These are phyloP conservation scores for Nephila pilipes DNA, from an alignment of 1,140 invertebrate genomes.

Conservation along the genomic window DNA sequence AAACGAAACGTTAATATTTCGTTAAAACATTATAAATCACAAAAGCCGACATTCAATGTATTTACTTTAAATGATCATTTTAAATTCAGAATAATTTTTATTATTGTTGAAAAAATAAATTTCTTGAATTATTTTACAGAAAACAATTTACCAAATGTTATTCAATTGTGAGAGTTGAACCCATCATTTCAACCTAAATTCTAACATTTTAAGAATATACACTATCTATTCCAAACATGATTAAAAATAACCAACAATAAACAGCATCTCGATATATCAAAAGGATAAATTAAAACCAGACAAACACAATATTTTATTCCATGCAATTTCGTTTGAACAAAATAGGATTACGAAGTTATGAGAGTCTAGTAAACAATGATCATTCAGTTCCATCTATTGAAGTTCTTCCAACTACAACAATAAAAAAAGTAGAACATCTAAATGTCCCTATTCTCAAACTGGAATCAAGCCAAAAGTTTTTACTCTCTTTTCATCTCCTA, in stretches of 20 bases:
- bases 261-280: neutral
- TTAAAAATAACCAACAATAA: neutral
- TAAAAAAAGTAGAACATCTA: conserved; percentile 11
- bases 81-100: too few relatives aligned
- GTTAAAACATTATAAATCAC: too few relatives aligned
- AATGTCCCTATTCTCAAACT: conserved; percentile 65
- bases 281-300: conserved; percentile 54
- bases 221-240: neutral
- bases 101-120: too few relatives aligned
- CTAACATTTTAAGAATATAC: neutral
- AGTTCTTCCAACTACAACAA: neutral
- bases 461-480: conserved; percentile 60
- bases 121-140: too few relatives aligned
- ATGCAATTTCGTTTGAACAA: conserved; percentile 34
- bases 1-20: too few relatives aligned
- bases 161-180: too few relatives aligned
- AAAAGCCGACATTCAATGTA: too few relatives aligned
- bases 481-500: conserved; percentile 46
- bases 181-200: too few relatives aligned
- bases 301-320: conserved; percentile 54
- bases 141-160: too few relatives aligned
- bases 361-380: conserved; percentile 49
- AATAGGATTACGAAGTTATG: conserved; percentile 46
- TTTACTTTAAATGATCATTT: too few relatives aligned
- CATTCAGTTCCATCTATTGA: conserved; percentile 16